phyloP scores from a whole-genome alignment of 1,140 invertebrate species.

The Dryas iulia region DNA sequence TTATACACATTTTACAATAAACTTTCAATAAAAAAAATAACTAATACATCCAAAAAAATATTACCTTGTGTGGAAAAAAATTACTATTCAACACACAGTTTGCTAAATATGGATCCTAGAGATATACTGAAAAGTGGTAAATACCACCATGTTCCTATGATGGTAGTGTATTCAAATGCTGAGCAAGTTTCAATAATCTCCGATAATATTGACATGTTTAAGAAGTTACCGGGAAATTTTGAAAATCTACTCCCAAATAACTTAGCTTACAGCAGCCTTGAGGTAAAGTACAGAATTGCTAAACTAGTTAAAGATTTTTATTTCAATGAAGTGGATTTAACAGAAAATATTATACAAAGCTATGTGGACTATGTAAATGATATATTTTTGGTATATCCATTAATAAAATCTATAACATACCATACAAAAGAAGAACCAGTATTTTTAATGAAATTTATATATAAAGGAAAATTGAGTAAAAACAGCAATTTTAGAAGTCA shows the following conservation, averaged over 20 bases:
- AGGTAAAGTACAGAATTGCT: conserved; percentile 40
- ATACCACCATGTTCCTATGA: conserved; percentile 50
- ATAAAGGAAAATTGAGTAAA: conserved; percentile 28
- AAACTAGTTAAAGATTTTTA: conserved; percentile 59
- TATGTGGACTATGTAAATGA: conserved; percentile 61
- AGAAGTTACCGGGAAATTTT: conserved; percentile 45
- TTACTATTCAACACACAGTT: conserved; percentile 27
- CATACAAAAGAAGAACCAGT: conserved; percentile 49
- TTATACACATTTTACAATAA: conserved; percentile 46
- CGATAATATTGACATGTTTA: conserved; percentile 38
- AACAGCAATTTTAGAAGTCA: background rate
- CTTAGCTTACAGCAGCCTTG: conserved; percentile 45
- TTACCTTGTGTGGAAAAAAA: conserved; percentile 56
- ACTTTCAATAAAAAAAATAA: conserved; percentile 24
- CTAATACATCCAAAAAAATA: conserved; percentile 42
- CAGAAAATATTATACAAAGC: conserved; percentile 34
- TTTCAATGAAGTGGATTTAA: conserved; percentile 40
- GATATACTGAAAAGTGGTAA: conserved; percentile 40
- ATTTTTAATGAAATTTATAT: conserved; percentile 56
- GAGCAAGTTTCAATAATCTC: conserved; percentile 33
- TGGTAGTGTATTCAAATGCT: conserved; percentile 47
- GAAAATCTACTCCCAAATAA: conserved; percentile 53
- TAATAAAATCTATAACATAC: conserved; percentile 48
- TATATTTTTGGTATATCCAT: conserved; percentile 53
- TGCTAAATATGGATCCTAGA: conserved; percentile 54